Base-by-base conservation (phyloP, 1,140 invertebrate species). In the Drosophila subpulchrella region DNA sequence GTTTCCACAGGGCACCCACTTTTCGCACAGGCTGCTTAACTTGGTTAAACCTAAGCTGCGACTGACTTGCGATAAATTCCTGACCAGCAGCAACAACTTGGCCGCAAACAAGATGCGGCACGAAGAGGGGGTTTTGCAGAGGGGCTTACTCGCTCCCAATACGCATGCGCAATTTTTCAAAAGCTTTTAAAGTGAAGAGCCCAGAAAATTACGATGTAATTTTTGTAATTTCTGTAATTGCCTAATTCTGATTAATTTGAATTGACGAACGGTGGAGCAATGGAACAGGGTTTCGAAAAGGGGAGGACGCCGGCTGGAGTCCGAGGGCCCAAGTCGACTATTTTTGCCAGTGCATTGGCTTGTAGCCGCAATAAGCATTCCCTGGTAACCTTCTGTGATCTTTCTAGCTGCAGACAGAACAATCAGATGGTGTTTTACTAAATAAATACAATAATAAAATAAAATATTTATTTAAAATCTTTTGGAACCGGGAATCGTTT, bases 201-300 rank as follows among this genome's bases (percentile, higher is more conserved):
- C 71, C 61, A 68, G 81, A 91, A 91, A 83, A 91, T 91, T 91
- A 91, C 88, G 88, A 84, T 91, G 88, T 91, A 91, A 91, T 91
- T 91, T 91, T 91, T 91, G 88, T 91, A 91, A 91, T 91, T 91
- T 91, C 88, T 91, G 88, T 91, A 91, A 91, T 91, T 91, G 88
- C 88, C 88, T 91, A 91, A 91, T 91, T 91, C 88, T 91, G 88
- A 91, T 91, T 91, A 91, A 91, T 91, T 91, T 91, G 88, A 91
- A 91, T 91, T 89, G 80, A 83, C 80, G 76, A 75, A 46, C 66
- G 38, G 27, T 15, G 36, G 15, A 44, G 42, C 12, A 20, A n/a
- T 38, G 39, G 30, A 54, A 61, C 60, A 27, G 38, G 27, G 36
- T 34, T 46, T 3, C 17, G 41, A 5, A 11, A 11, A n/a, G 24